Evolutionary conservation across 2,888 invertebrate genomes (phyloP).

Genomic region (Operophtera brumata): DNA sequence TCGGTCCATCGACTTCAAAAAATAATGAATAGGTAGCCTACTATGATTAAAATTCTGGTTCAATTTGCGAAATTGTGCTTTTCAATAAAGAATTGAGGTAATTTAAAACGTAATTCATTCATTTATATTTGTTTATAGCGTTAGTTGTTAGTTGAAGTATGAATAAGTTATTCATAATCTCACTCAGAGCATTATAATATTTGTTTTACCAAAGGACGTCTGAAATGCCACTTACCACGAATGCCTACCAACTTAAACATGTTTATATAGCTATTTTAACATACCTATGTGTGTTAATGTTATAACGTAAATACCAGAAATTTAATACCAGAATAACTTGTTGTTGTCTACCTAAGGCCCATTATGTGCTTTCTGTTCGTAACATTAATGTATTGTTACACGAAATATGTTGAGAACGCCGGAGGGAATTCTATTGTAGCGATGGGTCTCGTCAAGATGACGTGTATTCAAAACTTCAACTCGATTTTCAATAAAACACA

Average conservation of each 20-base stretch:
- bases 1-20: slow-evolving; percentile 12
- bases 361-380: slow-evolving; percentile 7
- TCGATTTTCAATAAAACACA: slow-evolving; percentile 13
- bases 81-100: background rate
- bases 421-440: slow-evolving; percentile 12
- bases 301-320: background rate
- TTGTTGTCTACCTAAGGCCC: slow-evolving; percentile 2
- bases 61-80: background rate
- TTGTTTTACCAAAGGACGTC: too few relatives aligned
- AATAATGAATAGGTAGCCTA: slow-evolving; percentile 10
- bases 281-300: background rate
- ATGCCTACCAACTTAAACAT: too few relatives aligned
- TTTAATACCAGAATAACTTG: slow-evolving; percentile 7
- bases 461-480: slow-evolving; percentile 13
- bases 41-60: background rate
- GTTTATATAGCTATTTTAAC: too few relatives aligned
- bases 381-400: slow-evolving; percentile 4
- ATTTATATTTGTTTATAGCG: background rate
- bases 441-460: slow-evolving; percentile 14
- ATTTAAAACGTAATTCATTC: background rate
- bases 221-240: too few relatives aligned
- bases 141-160: too few relatives aligned
- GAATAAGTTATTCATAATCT: too few relatives aligned
- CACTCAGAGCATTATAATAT: too few relatives aligned
- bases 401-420: slow-evolving; percentile 12